Percentiles rank a stretch among this genome's conserved stretches.
Evolutionary conservation across 1,140 invertebrate species (phyloP).

Genomic region (Drosophila gunungcola): DNA sequence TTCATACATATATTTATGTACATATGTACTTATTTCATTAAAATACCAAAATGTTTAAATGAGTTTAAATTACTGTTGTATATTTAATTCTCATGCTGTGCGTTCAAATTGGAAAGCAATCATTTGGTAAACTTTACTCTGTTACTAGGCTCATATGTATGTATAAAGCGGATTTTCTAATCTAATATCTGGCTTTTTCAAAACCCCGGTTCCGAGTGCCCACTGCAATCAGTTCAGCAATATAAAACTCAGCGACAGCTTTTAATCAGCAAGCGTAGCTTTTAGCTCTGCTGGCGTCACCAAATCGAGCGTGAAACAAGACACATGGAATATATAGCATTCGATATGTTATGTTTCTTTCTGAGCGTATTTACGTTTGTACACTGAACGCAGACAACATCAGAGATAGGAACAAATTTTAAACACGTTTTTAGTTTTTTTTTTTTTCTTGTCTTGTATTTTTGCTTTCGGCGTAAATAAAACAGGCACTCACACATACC

Average conservation of each 20-base stretch:
- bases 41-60: too few species aligned
- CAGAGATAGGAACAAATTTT: conserved; percentile 54
- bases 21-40: too few species aligned
- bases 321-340: conserved; percentile 57
- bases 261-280: conserved; percentile 46
- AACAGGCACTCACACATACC: conserved; percentile 14
- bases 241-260: conserved; percentile 32
- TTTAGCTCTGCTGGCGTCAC: conserved; percentile 38
- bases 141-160: neutral
- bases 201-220: conserved; percentile 10
- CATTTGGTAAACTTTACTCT: neutral
- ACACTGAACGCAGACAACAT: conserved; percentile 19
- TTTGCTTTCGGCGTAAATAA: conserved; percentile 19
- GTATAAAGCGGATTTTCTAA: neutral
- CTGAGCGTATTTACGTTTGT: conserved; percentile 31
- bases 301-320: conserved; percentile 70
- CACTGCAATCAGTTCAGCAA: conserved; percentile 20
- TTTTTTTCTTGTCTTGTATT: conserved; percentile 12
- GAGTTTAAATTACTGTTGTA: too few species aligned
- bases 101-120: neutral
- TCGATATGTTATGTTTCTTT: conserved; percentile 44
- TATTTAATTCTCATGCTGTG: too few species aligned
- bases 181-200: conserved; percentile 8
- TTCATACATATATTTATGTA: too few species aligned
- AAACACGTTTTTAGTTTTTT: conserved; percentile 65